Base-by-base conservation (phyloP, 2,888 invertebrate genomes). In the Ecliptopera silaceata region DNA sequence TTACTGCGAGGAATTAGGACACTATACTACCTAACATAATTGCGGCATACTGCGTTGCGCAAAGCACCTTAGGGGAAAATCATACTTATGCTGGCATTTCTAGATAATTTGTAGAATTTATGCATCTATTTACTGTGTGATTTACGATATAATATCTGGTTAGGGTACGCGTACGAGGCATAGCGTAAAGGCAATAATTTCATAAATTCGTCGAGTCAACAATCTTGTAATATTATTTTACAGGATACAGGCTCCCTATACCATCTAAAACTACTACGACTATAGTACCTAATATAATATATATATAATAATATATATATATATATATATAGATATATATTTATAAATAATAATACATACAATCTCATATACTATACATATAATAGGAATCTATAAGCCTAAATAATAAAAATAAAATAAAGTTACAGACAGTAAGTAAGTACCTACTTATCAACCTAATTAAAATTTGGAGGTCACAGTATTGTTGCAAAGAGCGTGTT, bases 1-100 rank as follows among this genome's bases (percentile, higher is more conserved):
- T 70, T 72, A 72, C 70, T 73, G 63, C 68, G 65, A 61, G 68
- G 65, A 71, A 75, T 74, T 72, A 70, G 69, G 67, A 53, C 64
- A 63, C 56, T 56, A 56, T 63, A 61, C 66, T 60, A 55, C 62
- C 53, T 60, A 55, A 61, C 53, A 66, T 71, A 70, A 75, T 76
- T 72, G 66, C 65, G 39, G 65, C 63, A 51, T 61, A 63, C 64
- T 62, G 44, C 62, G 60, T 73, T 74, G 70, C 71, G 70, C 65
- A 71, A 71, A 69, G 51, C 65, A 58, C 49, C 34, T 36, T 34
- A 36, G 56, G 49, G 60, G 50, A 55, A 62, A 61, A 59, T 59
- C 51, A 54, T 60, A 56, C 59, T 63, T 63, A 53, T 42, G 55
- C 56, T 42, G 58, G 65, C 63, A 64, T 66, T 63, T 63, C 54